Evolutionary conservation across 2,113 vertebrate genomes (phyloP).

Genomic region (Mesoclemmys tuberculata): DNA sequence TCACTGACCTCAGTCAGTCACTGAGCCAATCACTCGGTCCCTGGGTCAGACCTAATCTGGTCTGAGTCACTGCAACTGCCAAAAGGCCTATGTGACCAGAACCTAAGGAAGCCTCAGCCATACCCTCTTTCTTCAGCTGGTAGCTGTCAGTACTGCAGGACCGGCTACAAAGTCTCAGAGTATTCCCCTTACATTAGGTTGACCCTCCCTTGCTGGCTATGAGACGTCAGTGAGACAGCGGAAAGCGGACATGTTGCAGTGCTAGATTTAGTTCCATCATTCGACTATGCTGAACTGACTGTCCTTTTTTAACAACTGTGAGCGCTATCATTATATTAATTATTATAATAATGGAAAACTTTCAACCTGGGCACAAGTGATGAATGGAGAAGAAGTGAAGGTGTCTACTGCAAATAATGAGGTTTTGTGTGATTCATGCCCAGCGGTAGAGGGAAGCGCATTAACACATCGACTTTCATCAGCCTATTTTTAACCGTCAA

Average conservation of each 20-base stretch:
- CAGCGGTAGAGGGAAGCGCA: conserved; percentile 13
- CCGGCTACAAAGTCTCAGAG: not conserved
- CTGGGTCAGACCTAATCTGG: not conserved
- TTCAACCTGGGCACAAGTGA: not conserved
- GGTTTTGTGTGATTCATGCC: conserved; percentile 32
- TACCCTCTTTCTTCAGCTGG: not conserved
- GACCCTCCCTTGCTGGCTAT: not conserved
- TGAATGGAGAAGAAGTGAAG: not conserved
- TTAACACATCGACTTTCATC: conserved; percentile 35
- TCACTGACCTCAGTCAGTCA: no score
- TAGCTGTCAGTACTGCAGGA: not conserved
- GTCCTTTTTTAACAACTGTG: not conserved
- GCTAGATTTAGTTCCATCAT: not conserved
- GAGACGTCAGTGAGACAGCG: not conserved
- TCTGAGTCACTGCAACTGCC: not conserved
- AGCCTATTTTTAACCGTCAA: conserved; percentile 22
- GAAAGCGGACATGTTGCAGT: not conserved
- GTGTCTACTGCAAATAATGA: conserved; percentile 36
- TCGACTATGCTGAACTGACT: not conserved
- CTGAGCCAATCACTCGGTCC: no score
- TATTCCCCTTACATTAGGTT: not conserved
- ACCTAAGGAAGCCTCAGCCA: not conserved
- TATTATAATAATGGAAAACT: conserved; percentile 38
- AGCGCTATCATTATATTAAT: conserved; percentile 2
- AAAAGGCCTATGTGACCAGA: not conserved